phyloP scores from a whole-genome alignment of 2,113 vertebrate species.

The Narcine bancroftii region DNA sequence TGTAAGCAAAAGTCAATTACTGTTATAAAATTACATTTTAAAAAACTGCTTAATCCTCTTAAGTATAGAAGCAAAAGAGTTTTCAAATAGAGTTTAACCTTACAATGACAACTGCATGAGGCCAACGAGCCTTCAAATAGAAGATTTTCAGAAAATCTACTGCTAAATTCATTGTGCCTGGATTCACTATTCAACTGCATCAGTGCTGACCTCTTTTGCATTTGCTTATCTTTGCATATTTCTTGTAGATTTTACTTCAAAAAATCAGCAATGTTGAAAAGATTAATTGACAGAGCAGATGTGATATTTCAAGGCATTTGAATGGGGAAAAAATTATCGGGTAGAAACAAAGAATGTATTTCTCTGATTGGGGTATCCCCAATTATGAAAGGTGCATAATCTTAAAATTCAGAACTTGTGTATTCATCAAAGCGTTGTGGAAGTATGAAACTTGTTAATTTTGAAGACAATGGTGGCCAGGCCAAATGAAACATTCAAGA shows the following conservation, averaged over 20 bases:
- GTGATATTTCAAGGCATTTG: background rate
- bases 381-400: background rate
- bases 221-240: background rate
- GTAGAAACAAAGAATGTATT: background rate
- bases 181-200: background rate
- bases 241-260: background rate
- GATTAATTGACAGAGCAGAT: background rate
- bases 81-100: conserved; percentile 12
- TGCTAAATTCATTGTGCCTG: background rate
- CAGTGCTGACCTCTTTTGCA: background rate
- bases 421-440: background rate
- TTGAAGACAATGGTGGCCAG: background rate
- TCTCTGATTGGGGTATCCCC: background rate
- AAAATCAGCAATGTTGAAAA: background rate
- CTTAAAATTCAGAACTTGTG: background rate
- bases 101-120: background rate
- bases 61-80: background rate
- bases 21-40: conserved; percentile 17
- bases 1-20: conserved; percentile 12
- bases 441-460: background rate
- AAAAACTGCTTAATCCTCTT: background rate
- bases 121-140: background rate
- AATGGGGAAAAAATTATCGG: background rate
- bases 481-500: background rate
- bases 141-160: background rate